These are phyloP conservation scores for Dasysyrphus albostriatus DNA, from an alignment of 2,888 invertebrate species.

Conservation along the genomic window DNA sequence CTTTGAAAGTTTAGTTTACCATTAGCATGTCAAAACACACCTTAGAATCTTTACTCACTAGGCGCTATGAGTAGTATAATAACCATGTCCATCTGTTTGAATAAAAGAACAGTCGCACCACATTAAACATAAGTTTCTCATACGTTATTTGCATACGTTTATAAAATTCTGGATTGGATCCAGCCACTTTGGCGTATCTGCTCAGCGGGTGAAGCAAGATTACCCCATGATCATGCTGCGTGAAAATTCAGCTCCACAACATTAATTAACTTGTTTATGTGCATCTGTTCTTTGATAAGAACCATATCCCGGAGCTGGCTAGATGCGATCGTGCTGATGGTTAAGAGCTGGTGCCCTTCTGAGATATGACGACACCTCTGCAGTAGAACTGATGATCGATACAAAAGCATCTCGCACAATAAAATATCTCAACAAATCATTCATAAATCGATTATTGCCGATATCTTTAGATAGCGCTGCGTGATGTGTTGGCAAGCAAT, in stretches of 20 bases:
- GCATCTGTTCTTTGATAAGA: conserved; percentile 70
- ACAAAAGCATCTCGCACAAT: conserved; percentile 32
- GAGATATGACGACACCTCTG: neutral
- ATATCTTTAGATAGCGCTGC: conserved; percentile 32
- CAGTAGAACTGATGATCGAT: neutral
- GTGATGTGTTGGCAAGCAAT: conserved; percentile 27
- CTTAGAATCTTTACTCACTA: conserved; percentile 62
- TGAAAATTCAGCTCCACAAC: conserved; percentile 53
- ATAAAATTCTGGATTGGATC: conserved; percentile 12
- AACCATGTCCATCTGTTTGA: conserved; percentile 54
- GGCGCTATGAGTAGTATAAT: neutral
- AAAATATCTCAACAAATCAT: conserved; percentile 63
- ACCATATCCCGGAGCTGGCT: conserved; percentile 31
- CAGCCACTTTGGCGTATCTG: conserved; percentile 49
- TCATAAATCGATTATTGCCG: conserved; percentile 55
- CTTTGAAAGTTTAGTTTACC: conserved; percentile 23
- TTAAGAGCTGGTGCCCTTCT: neutral
- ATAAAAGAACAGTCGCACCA: conserved; percentile 50
- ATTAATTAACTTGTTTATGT: conserved; percentile 73
- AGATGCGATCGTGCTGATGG: neutral
- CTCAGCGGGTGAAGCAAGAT: conserved; percentile 63
- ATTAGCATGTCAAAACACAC: conserved; percentile 41
- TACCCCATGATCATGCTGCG: conserved; percentile 71
- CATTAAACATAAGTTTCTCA: conserved; percentile 54
- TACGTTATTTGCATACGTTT: conserved; percentile 57